phyloP scores from a whole-genome alignment of 2,797 vertebrate species.

The Etheostoma perlongum region DNA sequence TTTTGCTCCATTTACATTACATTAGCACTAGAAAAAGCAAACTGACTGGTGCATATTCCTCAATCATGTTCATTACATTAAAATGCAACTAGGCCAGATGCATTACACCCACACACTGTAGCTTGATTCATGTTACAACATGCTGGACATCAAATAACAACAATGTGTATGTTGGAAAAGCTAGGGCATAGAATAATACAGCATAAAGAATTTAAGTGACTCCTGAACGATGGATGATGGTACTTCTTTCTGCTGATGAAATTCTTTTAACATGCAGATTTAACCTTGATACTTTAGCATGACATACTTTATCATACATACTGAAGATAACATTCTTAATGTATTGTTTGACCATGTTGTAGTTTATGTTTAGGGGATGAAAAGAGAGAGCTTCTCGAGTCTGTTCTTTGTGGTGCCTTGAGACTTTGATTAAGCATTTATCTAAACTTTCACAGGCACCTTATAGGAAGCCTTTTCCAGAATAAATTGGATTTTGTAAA shows the following conservation, averaged over 20 bases:
- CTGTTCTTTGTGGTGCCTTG: constrained; percentile 15
- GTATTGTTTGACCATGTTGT: constrained; percentile 29
- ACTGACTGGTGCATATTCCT: constrained; percentile 75
- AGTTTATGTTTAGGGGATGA: constrained; percentile 20
- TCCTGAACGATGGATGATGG: constrained; percentile 64
- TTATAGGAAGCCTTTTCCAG: constrained; percentile 34
- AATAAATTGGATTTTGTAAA: constrained; percentile 50
- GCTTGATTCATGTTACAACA: constrained; percentile 53
- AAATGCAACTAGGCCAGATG: constrained; percentile 79
- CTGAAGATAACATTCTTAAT: constrained; percentile 44
- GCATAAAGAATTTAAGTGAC: constrained; percentile 43
- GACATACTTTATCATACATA: constrained; percentile 42
- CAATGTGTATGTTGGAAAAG: constrained; percentile 23
- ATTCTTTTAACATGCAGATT: constrained; percentile 45
- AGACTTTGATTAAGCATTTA: constrained; percentile 46
- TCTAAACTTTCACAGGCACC: constrained; percentile 42
- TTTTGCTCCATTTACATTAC: constrained; percentile 85
- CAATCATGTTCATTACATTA: constrained; percentile 80
- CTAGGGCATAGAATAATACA: constrained; percentile 27
- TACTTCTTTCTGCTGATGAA: constrained; percentile 47
- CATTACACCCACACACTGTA: constrained; percentile 37
- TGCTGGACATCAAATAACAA: constrained; percentile 38
- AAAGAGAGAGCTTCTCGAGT: constrained; percentile 5
- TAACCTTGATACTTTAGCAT: constrained; percentile 31
- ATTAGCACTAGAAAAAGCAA: constrained; percentile 76